These are phyloP conservation scores for Cryptus viduatorius DNA, from an alignment of 2,888 invertebrate genomes.

Conservation along the genomic window DNA sequence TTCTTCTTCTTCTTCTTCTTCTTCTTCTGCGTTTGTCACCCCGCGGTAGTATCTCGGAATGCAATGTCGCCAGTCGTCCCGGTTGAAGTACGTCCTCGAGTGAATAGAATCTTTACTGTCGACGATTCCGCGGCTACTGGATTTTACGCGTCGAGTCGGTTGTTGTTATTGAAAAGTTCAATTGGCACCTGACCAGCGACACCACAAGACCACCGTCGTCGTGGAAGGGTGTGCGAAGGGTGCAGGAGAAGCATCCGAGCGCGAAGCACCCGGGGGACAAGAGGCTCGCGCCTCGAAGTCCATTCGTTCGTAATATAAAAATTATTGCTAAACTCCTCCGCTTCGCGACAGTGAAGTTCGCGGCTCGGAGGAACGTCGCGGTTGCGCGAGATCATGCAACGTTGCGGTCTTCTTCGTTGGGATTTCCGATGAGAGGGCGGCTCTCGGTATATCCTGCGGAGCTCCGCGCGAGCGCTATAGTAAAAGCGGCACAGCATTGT, in stretches of 20 bases:
- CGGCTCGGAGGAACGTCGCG: constrained; percentile 46
- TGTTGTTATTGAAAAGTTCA: constrained; percentile 11
- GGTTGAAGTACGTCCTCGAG: constrained; percentile 45
- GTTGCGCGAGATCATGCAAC: constrained; percentile 62
- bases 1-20: too few species aligned
- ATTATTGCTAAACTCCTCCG: background rate
- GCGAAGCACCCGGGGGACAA: constrained; percentile 20
- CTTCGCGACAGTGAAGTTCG: background rate
- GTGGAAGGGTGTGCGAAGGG: background rate
- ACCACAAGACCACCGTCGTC: constrained; percentile 38
- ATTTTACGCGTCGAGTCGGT: constrained; percentile 4
- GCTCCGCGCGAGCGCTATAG: constrained; percentile 1
- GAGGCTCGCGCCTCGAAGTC: background rate
- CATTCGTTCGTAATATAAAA: constrained; percentile 19
- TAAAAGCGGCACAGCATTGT: constrained; percentile 19
- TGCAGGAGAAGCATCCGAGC: constrained; percentile 14
- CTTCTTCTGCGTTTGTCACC: constrained; percentile 55
- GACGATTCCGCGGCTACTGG: constrained; percentile 8
- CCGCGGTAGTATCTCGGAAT: constrained; percentile 1
- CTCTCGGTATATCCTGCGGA: constrained; percentile 19
- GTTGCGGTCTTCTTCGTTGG: constrained; percentile 61
- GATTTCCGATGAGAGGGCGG: constrained; percentile 59
- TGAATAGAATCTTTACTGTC: background rate
- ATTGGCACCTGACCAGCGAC: constrained; percentile 15
- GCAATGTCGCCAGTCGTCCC: constrained; percentile 44